Conservation (phyloP, 2,888 invertebrate genomes). For the Dryomyza anilis region DNA sequence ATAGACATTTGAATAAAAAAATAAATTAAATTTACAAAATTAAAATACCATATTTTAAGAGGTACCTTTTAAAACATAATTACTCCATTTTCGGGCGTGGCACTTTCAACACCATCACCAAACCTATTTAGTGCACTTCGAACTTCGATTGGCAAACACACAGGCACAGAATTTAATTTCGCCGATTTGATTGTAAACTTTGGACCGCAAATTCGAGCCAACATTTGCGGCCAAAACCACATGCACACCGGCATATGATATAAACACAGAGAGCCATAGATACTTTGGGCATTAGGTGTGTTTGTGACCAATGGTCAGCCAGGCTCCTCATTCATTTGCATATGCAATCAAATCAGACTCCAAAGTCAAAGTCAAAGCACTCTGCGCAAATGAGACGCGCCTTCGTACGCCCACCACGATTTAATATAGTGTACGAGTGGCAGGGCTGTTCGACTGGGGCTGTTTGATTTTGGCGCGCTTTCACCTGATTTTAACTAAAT, state of each 20-base stretch:
- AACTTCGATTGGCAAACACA: neutral
- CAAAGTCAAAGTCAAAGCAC: conserved; percentile 19
- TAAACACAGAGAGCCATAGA: neutral
- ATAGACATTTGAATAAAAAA: no score
- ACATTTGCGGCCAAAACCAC: neutral
- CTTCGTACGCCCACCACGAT: conserved; percentile 12
- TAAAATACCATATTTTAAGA: no score
- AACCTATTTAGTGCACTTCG: no score
- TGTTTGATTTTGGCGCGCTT: neutral
- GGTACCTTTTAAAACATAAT: no score
- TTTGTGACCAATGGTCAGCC: conserved; percentile 33
- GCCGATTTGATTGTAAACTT: conserved; percentile 10
- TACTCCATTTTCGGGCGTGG: no score
- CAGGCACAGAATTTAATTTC: conserved; percentile 7
- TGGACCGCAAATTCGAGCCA: conserved; percentile 3
- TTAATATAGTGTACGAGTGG: conserved; percentile 8
- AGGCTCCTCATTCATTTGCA: conserved; percentile 54
- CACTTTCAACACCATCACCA: no score
- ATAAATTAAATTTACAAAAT: no score
- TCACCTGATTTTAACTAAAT: conserved; percentile 21
- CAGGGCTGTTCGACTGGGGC: neutral
- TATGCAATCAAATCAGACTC: conserved; percentile 51
- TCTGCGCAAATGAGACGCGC: conserved; percentile 10
- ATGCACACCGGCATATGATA: neutral
- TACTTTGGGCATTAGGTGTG: neutral